A percentile compares a stretch with the other conserved stretches of the same genome.
Evolutionary conservation across 2,113 vertebrate species (phyloP).

Genomic region (Spilogale gracilis): DNA sequence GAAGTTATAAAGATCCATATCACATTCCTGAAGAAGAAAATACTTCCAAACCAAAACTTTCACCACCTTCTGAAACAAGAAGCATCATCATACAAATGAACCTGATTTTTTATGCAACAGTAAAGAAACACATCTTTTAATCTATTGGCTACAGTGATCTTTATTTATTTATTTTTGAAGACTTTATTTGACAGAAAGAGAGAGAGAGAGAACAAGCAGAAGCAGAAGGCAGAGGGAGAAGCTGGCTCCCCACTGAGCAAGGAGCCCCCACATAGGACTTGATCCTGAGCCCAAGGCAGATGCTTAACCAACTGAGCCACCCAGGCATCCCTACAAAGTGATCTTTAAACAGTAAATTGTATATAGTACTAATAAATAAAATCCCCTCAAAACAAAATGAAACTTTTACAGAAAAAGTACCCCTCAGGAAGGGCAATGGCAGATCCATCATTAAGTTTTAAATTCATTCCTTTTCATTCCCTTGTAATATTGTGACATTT

Average conservation of each 20-base stretch:
- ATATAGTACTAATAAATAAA: slow-evolving; percentile 3
- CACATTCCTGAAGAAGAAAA: slow-evolving; percentile 44
- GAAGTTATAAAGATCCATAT: not conserved
- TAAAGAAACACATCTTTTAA: slow-evolving; percentile 48
- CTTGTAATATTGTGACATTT: not conserved
- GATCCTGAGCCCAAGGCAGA: not conserved
- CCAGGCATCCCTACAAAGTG: not conserved
- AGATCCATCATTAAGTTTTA: not conserved
- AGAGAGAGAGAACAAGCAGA: not conserved
- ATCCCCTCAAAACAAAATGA: not conserved
- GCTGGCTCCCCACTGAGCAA: too few species aligned
- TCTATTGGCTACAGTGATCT: not conserved
- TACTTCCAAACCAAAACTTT: slow-evolving; percentile 21
- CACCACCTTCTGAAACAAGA: not conserved
- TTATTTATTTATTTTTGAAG: not conserved
- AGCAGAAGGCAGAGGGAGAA: not conserved
- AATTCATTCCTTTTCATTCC: slow-evolving; percentile 47
- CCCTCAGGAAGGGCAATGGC: not conserved
- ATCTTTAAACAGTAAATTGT: not conserved
- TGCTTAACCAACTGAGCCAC: not conserved
- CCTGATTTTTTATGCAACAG: not conserved
- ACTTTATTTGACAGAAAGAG: not conserved
- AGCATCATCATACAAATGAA: slow-evolving; percentile 13
- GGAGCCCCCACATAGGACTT: too few species aligned
- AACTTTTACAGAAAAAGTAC: slow-evolving; percentile 19